Evolutionary conservation across 2,888 invertebrate species (phyloP), one percentile per base, ranked within the genome.

Genomic region (Agriopis marginaria): DNA sequence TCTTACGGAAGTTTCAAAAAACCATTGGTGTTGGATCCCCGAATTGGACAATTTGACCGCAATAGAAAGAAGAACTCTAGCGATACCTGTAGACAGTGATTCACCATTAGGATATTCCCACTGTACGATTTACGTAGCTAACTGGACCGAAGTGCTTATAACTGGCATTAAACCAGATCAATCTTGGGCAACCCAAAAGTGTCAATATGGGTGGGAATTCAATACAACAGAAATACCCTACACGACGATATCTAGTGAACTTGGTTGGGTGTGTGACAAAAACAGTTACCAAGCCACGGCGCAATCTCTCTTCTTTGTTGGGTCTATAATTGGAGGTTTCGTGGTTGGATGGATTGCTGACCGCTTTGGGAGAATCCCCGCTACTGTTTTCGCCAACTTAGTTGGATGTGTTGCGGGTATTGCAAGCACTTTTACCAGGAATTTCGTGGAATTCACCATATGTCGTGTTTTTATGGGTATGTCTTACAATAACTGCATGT

Each of bases 401-500:
- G 75, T 89, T 0, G 89, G 87, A 23, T 88, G 86, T 53, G 56
- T 87, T 0, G 88, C 86, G 3, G 91, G 91, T 9, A 66, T 85
- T 3, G 77, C 75, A 3, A 91, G 83, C 61, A 78, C 83, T 23
- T 90, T 86, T 70, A 76, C 84, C 1, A 53, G 40, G 47, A 54
- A 82, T 51, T 86, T 92, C 45, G 39, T 78, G 0, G 76, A 85
- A 65, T 92, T 92, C 64, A 72, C 85, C 3, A 70, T 87, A 3
- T 87, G 86, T 59, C 82, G 91, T 47, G 89, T 92, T 68, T 78
- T 92, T 40, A 83, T 90, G 79, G 91, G 91, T 12, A 86, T 91
- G 81, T 85, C 89, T 5, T 90, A 88, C 55, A 91, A 92, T 62
- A 89, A 87, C 67, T 91, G 89, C 72, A 87, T 91, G 86, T 88